Base-by-base conservation (phyloP, 2,113 vertebrate genomes). In the Phaetusa simplex region DNA sequence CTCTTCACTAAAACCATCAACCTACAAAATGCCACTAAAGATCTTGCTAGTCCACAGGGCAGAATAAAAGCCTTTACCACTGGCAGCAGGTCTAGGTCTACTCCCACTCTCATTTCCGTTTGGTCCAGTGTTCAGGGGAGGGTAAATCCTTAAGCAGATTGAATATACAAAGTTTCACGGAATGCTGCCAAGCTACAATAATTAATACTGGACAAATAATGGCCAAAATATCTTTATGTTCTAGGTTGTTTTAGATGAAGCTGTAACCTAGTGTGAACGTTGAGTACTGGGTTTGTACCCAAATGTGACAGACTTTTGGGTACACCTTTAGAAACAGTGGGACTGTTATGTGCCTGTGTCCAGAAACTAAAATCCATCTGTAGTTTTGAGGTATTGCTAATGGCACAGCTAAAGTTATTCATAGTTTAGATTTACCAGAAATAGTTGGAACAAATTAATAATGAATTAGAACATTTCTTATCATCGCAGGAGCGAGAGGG, bases 361-460 rank as follows among this genome's bases (percentile, higher is more conserved):
- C 93, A 89, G 85, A 95, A 95, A 38, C 45, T 55, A 62, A 97
- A 96, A 95, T 29, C 62, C 62, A 32, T 90, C 94, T 85, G 71
- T 82, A 95, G 82, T 82, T 96, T 58, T 96, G 95, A 95, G 93
- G 95, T 90, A 93, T 78, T 36, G 65, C 88, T 97, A 96, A 97
- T 95, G 95, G 81, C 86, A 95, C 55, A 86, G 70, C 87, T 93
- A 95, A 88, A 97, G 84, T 97, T 98, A 98, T 98, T 98, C 97
- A 97, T 98, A 97, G 85, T 92, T 79, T 96, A 96, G 94, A 95
- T 96, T 97, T 98, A 87, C 97, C 97, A 98, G 96, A 98, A 98
- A 98, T 97, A 98, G 98, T 94, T 93, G 79, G 93, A 94, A 59
- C 95, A 95, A 97, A 98, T 98, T 97, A 98, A 98, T 98, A 98